phyloP scores from a whole-genome alignment of 2,113 vertebrate genomes.

The Phrynosoma platyrhinos region DNA sequence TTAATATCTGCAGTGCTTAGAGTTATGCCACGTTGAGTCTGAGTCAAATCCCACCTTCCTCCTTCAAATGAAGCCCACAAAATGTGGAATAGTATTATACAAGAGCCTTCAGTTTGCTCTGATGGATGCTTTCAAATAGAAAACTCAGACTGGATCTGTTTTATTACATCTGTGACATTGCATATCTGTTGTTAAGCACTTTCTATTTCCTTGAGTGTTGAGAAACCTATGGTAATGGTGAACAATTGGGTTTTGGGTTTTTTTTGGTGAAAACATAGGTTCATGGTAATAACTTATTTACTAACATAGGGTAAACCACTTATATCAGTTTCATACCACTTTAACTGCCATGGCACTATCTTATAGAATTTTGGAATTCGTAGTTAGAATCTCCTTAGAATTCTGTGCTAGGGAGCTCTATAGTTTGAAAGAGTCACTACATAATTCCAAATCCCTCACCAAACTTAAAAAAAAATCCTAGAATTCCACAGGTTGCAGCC shows the following conservation, averaged over 20 bases:
- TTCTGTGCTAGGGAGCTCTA: too few relatives aligned
- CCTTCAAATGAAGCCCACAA: not conserved
- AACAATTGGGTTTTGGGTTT: not conserved
- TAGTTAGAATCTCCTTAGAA: too few relatives aligned
- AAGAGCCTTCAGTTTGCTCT: not conserved
- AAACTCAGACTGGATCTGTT: not conserved
- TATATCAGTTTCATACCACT: too few relatives aligned
- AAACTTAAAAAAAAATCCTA: too few relatives aligned
- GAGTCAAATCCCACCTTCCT: not conserved
- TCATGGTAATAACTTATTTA: not conserved
- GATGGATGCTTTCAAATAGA: not conserved
- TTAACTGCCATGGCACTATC: too few relatives aligned
- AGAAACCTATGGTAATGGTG: not conserved
- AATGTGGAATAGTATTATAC: slow-evolving; percentile 25
- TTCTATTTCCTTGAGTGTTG: not conserved
- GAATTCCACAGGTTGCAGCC: too few relatives aligned
- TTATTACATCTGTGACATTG: not conserved
- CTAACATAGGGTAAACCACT: not conserved
- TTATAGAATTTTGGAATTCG: too few relatives aligned
- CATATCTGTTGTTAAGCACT: not conserved
- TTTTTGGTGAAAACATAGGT: not conserved
- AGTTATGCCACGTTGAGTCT: not conserved
- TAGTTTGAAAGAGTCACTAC: not conserved
- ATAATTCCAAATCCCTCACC: too few relatives aligned
- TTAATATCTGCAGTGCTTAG: slow-evolving; percentile 6